phyloP scores from a whole-genome alignment of 23 tunicate genomes.

The Botrylloides violaceus region DNA sequence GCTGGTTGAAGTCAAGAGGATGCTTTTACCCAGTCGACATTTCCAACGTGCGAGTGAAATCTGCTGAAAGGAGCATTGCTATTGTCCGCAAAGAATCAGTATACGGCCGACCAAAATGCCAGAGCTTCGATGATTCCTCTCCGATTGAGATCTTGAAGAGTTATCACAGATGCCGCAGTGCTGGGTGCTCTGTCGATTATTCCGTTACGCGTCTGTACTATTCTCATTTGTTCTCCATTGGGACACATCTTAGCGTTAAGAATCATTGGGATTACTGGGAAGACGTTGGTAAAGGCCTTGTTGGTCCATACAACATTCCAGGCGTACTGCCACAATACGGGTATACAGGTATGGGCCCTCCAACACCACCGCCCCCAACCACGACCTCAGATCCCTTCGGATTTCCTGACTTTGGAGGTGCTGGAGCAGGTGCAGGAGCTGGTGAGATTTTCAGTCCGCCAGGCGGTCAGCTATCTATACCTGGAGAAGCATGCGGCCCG shows the following conservation, averaged over 20 bases:
- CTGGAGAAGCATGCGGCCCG: neutral
- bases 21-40: conserved; percentile 30
- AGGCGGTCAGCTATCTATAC: neutral
- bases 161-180: conserved; percentile 51
- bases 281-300: neutral
- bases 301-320: conserved; percentile 9
- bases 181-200: conserved; percentile 54
- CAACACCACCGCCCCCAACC: conserved; percentile 1
- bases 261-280: conserved; percentile 12
- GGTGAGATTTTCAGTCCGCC: neutral
- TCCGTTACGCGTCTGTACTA: conserved; percentile 12
- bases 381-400: neutral
- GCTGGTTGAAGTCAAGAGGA: neutral
- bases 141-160: conserved; percentile 11
- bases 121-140: conserved; percentile 19
- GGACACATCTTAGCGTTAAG: neutral
- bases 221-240: neutral
- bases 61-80: conserved; percentile 17
- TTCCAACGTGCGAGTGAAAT: conserved; percentile 19
- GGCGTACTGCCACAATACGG: neutral
- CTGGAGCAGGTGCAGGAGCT: neutral
- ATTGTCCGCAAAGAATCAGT: neutral
- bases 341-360: neutral
- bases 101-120: conserved; percentile 44
- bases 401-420: neutral